Base-by-base conservation (phyloP, 1,140 invertebrate genomes). In the Lepidurus packardi region DNA sequence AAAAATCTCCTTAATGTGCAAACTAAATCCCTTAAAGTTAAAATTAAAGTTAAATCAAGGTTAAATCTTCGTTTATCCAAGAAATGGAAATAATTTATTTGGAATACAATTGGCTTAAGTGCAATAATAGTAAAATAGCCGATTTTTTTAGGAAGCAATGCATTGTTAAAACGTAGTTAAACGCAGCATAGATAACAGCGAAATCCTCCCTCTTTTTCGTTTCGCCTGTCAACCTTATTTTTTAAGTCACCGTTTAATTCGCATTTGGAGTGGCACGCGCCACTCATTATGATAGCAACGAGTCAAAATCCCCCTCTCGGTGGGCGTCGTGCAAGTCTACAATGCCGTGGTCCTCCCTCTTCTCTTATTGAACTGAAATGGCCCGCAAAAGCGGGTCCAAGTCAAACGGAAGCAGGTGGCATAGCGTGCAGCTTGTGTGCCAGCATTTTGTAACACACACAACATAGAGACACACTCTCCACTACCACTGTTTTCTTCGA, bases 261-360 rank as follows among this genome's bases (percentile, higher is more conserved):
- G 53, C 53, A 65, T 16, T 65, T 65, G 8, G 13, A 65, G 53
- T 65, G 53, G 53, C 53, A 65, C 53, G 53, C 53, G 53, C 53
- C 53, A 65, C 53, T 65, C 53, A 65, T 65, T 21, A 65, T 65
- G 53, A 65, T 65, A 65, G 16, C 53, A 65, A 65, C 53, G 53
- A 21, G 53, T 65, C 16, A 16, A 65, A 13, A 13, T 65, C 53
- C 53, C 53, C 53, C 53, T 65, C 53, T 1, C 53, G 8, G 16
- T 13, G 53, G 53, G 53, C 53, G 53, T 16, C 53, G 53, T 21
- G 53, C 21, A 65, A 65, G 53, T n/a, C 53, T 34, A 65, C 21
- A 65, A 65, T 21, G 53, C 53, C 34, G 3, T 65, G 21, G 53
- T 65, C 53, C 16, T 21, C 53, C 21, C 16, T 21, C 53, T 21